A percentile compares a stretch with the other conserved stretches of the same genome.
Evolutionary conservation across 1,140 invertebrate species (phyloP).

Genomic region (Gonioctena quinquepunctata): DNA sequence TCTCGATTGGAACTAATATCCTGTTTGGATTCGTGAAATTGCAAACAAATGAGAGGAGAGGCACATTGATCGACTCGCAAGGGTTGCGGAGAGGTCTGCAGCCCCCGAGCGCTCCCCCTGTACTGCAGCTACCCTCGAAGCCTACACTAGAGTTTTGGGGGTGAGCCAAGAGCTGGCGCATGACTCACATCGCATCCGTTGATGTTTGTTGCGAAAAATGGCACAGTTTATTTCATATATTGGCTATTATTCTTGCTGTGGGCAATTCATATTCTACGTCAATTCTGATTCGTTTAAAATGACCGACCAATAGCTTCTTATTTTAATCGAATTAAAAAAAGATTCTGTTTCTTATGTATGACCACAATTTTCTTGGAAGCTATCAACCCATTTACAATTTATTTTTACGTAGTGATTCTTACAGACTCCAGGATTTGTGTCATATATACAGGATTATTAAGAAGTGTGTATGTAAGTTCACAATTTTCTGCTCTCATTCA

Average conservation of each 20-base stretch:
- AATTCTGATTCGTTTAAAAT: too few relatives aligned
- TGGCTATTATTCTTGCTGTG: not conserved
- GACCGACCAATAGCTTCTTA: too few relatives aligned
- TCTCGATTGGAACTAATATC: conserved; percentile 11
- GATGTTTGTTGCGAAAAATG: conserved; percentile 3
- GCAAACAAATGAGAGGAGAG: conserved; percentile 29
- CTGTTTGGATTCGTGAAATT: conserved; percentile 10
- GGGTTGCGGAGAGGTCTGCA: conserved; percentile 52
- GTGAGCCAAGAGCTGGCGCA: conserved; percentile 25
- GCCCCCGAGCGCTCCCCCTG: conserved; percentile 51
- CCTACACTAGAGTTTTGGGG: conserved; percentile 25
- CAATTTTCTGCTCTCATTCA: too few relatives aligned
- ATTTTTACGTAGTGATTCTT: too few relatives aligned
- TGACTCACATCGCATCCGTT: conserved; percentile 9
- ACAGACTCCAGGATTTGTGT: too few relatives aligned
- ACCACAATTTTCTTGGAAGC: too few relatives aligned
- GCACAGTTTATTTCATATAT: not conserved
- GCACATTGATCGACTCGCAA: conserved; percentile 46
- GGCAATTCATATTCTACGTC: too few relatives aligned
- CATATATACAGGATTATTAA: too few relatives aligned
- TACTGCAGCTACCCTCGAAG: conserved; percentile 43
- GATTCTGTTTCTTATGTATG: too few relatives aligned
- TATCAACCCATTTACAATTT: too few relatives aligned
- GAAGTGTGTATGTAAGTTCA: too few relatives aligned
- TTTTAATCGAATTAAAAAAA: too few relatives aligned